phyloP scores from a whole-genome alignment of 2,888 invertebrate species.

The Pristionchus entomophagus region DNA sequence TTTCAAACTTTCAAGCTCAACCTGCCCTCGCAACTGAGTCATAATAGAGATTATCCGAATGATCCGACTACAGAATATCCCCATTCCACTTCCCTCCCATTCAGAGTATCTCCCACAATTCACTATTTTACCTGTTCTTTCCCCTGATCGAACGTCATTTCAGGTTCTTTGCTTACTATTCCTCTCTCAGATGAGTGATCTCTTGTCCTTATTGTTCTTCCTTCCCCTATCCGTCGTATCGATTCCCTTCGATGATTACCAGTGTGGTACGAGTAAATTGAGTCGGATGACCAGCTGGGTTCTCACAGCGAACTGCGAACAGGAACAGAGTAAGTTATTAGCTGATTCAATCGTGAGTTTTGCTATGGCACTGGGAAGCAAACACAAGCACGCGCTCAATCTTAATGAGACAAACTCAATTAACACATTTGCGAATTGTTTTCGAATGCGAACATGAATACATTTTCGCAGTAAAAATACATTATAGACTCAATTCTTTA shows the following conservation, averaged over 20 bases:
- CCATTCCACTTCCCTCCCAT: not conserved
- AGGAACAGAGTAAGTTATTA: conserved; percentile 24
- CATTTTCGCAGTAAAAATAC: no score
- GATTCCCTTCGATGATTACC: conserved; percentile 29
- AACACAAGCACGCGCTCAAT: not conserved
- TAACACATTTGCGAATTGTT: no score
- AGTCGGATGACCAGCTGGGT: conserved; percentile 37
- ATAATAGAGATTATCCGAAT: not conserved
- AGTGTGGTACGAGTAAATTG: conserved; percentile 31
- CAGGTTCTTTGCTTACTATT: not conserved
- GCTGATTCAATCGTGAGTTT: not conserved
- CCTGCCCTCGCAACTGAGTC: not conserved
- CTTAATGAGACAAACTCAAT: no score
- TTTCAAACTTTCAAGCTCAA: not conserved
- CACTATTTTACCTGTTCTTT: not conserved
- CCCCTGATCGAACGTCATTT: not conserved
- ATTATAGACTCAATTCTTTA: not conserved
- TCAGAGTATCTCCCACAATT: not conserved
- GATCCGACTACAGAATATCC: not conserved
- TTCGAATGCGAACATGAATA: no score
- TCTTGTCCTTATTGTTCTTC: not conserved
- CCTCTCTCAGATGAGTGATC: not conserved
- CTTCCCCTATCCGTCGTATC: not conserved
- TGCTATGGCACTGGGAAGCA: not conserved
- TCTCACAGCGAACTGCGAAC: conserved; percentile 37